Evolutionary conservation across 2,888 invertebrate species (phyloP).

Genomic region (Acleris literana): DNA sequence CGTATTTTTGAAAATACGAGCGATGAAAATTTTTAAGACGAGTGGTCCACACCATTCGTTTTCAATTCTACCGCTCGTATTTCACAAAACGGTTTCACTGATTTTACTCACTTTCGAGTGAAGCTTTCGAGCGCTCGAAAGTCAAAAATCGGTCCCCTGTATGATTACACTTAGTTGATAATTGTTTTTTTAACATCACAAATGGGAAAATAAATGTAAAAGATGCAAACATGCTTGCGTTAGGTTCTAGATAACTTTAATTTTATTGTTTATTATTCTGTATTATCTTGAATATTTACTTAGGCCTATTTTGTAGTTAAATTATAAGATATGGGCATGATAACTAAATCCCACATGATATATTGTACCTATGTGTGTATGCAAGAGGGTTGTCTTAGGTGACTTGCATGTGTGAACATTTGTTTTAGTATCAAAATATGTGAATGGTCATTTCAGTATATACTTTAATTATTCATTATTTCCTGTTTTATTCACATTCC

Average conservation of each 20-base stretch:
- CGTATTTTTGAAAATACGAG: no score
- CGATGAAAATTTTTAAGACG: no score
- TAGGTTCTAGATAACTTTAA: no score
- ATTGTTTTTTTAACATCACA: slow-evolving; percentile 8
- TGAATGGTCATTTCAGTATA: not conserved
- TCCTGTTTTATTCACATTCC: slow-evolving; percentile 6
- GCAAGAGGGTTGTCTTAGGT: not conserved
- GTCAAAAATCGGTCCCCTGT: no score
- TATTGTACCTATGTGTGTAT: not conserved
- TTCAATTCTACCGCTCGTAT: no score
- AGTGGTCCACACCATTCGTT: no score
- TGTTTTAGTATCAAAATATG: not conserved
- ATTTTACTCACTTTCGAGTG: no score
- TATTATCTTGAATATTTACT: slow-evolving; percentile 3
- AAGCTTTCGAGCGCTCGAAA: no score
- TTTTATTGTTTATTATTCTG: not conserved
- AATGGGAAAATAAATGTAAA: not conserved
- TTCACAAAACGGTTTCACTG: no score
- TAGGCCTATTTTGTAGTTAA: slow-evolving; percentile 14
- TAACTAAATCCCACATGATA: not conserved
- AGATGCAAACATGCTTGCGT: not conserved
- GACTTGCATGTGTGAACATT: not conserved
- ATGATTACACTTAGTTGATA: not conserved
- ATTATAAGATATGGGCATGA: not conserved
- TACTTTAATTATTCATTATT: not conserved